Conservation (phyloP, 1,140 invertebrate genomes). For the Vollenhovia emeryi region DNA sequence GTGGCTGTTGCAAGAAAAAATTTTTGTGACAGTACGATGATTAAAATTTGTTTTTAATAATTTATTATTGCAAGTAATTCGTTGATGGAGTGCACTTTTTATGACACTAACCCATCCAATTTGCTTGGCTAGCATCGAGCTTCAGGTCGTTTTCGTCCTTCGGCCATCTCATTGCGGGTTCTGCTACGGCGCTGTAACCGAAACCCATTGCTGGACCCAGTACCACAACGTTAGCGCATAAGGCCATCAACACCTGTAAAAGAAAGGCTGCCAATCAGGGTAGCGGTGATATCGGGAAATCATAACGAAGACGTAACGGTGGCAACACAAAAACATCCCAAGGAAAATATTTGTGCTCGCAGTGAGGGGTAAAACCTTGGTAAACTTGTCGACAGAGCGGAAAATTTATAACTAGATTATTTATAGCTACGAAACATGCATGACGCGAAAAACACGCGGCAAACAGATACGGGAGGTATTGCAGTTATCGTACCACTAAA, state of each 20-base stretch:
- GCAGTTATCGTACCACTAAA: not conserved
- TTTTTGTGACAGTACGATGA: not conserved
- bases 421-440: not conserved
- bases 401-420: slow-evolving; percentile 4
- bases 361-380: not conserved
- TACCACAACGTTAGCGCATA: slow-evolving; percentile 81
- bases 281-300: not conserved
- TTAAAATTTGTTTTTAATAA: not conserved
- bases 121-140: slow-evolving; percentile 79
- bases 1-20: slow-evolving; percentile 80
- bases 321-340: not conserved
- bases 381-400: not conserved
- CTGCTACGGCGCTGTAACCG: slow-evolving; percentile 84
- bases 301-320: not conserved
- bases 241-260: slow-evolving; percentile 79
- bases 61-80: not conserved
- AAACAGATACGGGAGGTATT: not conserved
- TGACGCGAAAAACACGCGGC: not conserved
- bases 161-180: slow-evolving; percentile 74
- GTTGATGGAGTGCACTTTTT: not conserved
- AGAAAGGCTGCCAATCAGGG: not conserved
- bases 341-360: not conserved
- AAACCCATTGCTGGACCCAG: slow-evolving; percentile 85
- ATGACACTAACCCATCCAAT: slow-evolving; percentile 84
- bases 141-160: slow-evolving; percentile 73